phyloP scores from a whole-genome alignment of 2,888 invertebrate genomes.

The Uropetala carovei region DNA sequence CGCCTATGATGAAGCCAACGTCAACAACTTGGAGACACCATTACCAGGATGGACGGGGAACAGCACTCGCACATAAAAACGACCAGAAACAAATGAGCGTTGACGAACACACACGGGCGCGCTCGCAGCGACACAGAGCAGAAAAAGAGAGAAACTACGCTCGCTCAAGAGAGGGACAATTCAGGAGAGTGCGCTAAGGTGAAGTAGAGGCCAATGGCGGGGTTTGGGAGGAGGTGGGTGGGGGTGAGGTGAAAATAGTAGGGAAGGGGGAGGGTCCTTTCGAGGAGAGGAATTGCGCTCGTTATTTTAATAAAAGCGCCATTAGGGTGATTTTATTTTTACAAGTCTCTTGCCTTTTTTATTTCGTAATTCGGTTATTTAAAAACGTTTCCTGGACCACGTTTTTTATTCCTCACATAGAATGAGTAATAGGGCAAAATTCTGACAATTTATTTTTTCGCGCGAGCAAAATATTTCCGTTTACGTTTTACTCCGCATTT shows the following conservation, averaged over 20 bases:
- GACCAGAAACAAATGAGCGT: constrained; percentile 14
- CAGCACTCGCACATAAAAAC: background rate
- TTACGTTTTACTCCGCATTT: background rate
- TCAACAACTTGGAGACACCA: constrained; percentile 32
- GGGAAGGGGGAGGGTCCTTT: too few relatives aligned
- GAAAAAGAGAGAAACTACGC: background rate
- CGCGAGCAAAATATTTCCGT: background rate
- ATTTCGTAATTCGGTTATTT: background rate
- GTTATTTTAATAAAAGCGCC: constrained; percentile 25
- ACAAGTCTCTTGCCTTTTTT: background rate
- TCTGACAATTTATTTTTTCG: background rate
- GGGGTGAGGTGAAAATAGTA: too few relatives aligned
- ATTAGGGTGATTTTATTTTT: background rate
- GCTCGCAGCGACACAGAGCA: background rate
- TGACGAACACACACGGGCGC: constrained; percentile 4
- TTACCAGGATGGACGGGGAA: background rate
- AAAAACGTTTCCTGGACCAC: background rate
- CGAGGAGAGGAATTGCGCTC: background rate
- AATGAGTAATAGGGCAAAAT: constrained; percentile 12
- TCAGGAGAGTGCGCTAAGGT: background rate
- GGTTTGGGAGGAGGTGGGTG: too few relatives aligned
- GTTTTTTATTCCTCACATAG: background rate
- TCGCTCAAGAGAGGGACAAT: background rate
- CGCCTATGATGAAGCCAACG: constrained; percentile 32
- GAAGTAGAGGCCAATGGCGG: background rate